phyloP scores from a whole-genome alignment of 2,113 vertebrate species.

The Dromaius novaehollandiae region DNA sequence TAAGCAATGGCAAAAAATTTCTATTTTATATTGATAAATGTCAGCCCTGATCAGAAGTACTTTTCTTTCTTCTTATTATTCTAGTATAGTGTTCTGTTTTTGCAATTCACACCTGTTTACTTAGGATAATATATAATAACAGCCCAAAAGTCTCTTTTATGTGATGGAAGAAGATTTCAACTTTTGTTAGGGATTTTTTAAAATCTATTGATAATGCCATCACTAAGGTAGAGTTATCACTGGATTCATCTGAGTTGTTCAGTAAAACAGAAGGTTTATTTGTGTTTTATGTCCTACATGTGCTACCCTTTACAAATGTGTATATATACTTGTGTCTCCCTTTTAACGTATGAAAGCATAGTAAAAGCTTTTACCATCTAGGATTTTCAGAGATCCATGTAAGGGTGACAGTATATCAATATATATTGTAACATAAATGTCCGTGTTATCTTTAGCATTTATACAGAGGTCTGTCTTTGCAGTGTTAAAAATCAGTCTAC shows the following conservation, averaged over 20 bases:
- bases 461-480: neutral
- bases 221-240: neutral
- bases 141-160: neutral
- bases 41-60: neutral
- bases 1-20: neutral
- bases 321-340: neutral
- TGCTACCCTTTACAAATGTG: neutral
- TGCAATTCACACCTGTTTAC: neutral
- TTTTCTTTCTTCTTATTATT: neutral
- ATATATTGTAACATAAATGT: neutral
- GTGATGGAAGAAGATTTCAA: neutral
- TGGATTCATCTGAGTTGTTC: neutral
- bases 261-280: neutral
- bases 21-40: neutral
- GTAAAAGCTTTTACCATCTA: neutral
- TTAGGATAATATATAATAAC: neutral
- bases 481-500: neutral
- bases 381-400: neutral
- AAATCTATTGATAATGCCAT: neutral
- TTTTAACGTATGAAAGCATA: neutral
- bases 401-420: neutral
- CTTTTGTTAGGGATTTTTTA: neutral
- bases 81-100: neutral
- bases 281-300: neutral
- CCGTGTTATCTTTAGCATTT: neutral